Evolutionary conservation across 2,888 invertebrate species (phyloP).

Genomic region (Caenorhabditis imperialis): DNA sequence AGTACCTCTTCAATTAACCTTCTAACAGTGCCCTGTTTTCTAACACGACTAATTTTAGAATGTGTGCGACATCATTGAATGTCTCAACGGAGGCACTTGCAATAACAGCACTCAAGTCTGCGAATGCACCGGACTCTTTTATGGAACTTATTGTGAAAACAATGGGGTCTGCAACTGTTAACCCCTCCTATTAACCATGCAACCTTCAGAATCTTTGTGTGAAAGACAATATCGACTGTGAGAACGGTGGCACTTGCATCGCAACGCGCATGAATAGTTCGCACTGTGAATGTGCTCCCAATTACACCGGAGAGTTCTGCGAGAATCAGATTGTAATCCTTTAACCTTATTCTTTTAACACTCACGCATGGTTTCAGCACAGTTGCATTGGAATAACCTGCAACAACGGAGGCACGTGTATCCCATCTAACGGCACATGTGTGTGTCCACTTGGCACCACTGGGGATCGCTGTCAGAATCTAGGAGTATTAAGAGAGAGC

Average conservation of each 20-base stretch:
- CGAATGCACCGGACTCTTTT: conserved; percentile 5
- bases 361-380: conserved; percentile 15
- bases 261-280: too few relatives aligned
- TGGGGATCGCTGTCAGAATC: conserved; percentile 30
- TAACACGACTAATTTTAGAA: background rate
- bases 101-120: conserved; percentile 8
- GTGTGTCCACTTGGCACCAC: conserved; percentile 35
- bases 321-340: conserved; percentile 28
- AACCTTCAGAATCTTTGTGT: conserved; percentile 20
- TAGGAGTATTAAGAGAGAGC: too few relatives aligned
- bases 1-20: too few relatives aligned
- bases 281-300: conserved; percentile 14
- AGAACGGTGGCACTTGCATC: conserved; percentile 24
- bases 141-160: conserved; percentile 28
- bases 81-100: conserved; percentile 22
- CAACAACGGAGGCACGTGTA: conserved; percentile 42
- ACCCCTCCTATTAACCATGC: background rate
- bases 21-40: conserved; percentile 8
- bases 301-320: conserved; percentile 19
- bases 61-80: conserved; percentile 17
- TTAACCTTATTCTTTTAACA: background rate
- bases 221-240: conserved; percentile 17
- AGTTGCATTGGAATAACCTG: conserved; percentile 26
- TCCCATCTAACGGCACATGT: conserved; percentile 22
- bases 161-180: background rate